Base-by-base conservation (phyloP, 2,113 vertebrate genomes). In the Dolichotis patagonum region DNA sequence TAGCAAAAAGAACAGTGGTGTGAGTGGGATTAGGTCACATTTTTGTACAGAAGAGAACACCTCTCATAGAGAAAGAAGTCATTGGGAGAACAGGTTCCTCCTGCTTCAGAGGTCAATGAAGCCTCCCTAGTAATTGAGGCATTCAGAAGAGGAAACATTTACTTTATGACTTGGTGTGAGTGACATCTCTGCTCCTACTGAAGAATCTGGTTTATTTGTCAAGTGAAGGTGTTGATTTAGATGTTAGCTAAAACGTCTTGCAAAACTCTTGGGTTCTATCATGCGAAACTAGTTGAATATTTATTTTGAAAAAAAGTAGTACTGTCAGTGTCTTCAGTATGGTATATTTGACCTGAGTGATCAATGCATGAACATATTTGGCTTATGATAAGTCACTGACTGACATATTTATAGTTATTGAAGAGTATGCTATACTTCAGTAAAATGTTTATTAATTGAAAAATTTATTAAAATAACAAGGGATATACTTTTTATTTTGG, bases 251-350 rank as follows among this genome's bases (percentile, higher is more conserved):
- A 83, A 94, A 73, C 81, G 43, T n/a, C 14, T 90, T 46, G 14
- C 46, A 92, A 3, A 9, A 1, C 1, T 60, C 6, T 60, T 17
- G 11, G 65, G 41, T 86, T 93, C 73, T 84, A 35, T 49, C 71
- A 82, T 30, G 30, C 26, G 32, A 87, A 86, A 87, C 9, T 28
- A 73, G 84, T 3, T 35, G 16, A 80, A 80, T 38, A 84, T 35
- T 86, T 22, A 38, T 62, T 89, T 94, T 62, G 71, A 73, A 56
- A 94, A 94, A 96, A 62, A 89, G 75, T 32, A 75, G n/a, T 46
- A 12, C 75, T 84, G 4, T 62, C 19, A 60, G 5, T 1, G 4
- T 67, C 2, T 11, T 13, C 26, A 43, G 26, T 58, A 46, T 58
- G n/a, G 20, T 80, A 52, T 88, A 86, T 75, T 94, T 89, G 62